A percentile compares a stretch with the other conserved stretches of the same genome.
phyloP scores from a whole-genome alignment of 2,797 vertebrate genomes.

The Rhadinocentrus ornatus region DNA sequence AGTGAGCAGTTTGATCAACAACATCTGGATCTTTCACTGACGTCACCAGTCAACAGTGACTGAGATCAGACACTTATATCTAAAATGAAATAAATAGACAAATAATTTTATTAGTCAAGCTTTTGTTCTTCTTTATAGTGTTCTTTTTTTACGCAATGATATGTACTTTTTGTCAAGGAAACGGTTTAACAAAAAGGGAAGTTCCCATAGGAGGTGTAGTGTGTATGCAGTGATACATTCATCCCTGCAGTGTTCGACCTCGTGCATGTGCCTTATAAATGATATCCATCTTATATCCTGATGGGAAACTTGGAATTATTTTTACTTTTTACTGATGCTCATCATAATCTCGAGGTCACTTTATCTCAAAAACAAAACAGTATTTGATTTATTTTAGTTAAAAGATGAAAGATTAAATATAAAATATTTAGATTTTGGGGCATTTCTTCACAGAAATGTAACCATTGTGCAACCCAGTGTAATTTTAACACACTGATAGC shows the following conservation, averaged over 20 bases:
- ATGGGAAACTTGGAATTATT: background rate
- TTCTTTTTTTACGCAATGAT: background rate
- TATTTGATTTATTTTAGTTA: background rate
- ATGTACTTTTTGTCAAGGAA: background rate
- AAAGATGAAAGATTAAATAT: background rate
- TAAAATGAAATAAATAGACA: too few species aligned
- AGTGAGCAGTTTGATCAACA: background rate
- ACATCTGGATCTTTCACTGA: background rate
- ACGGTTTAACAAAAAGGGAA: background rate
- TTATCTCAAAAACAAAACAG: background rate
- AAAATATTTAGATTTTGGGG: background rate
- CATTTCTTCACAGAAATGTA: background rate
- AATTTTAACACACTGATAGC: background rate
- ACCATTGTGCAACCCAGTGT: background rate
- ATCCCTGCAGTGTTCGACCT: constrained; percentile 6
- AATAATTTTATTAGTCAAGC: background rate
- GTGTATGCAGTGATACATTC: constrained; percentile 14
- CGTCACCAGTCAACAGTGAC: too few species aligned
- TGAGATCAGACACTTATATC: too few species aligned
- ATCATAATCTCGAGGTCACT: background rate
- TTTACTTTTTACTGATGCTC: background rate
- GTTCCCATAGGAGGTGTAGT: constrained; percentile 13
- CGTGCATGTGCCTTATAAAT: background rate
- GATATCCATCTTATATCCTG: background rate
- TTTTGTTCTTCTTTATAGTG: background rate